Base-by-base conservation (phyloP, 92 coral and sea anemone species). In the Hydrozoanthus gracilis region DNA sequence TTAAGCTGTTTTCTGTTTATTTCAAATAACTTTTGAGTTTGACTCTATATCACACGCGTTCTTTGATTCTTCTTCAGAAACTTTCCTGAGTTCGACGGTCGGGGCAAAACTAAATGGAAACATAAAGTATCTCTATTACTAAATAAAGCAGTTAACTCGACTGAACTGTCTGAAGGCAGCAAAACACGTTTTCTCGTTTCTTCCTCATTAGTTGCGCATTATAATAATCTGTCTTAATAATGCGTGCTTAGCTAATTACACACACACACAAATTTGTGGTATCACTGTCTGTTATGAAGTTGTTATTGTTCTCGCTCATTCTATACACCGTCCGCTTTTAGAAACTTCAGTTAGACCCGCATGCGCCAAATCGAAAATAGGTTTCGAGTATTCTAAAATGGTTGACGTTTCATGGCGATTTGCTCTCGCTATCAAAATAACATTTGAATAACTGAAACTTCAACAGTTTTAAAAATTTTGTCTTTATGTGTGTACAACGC, bases 161-260 rank as follows among this genome's bases (percentile, higher is more conserved):
- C 65, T 27, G n/a, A n/a, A n/a, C n/a, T n/a, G n/a, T n/a, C n/a
- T n/a, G 52, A 72, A 20, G 68, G 54, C 27, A 44, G 16, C 15
- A 55, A 52, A 54, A 55, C 65, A 55, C 45, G 44, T 77, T 35
- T 77, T 48, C 56, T 54, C 44, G 14, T 50, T 55, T 54, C 49
- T 35, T 13, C 46, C 8, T 77, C 45, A 48, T 46, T 65, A 80
- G 47, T 80, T 80, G 73, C 48, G 46, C 9, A 70, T 49, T 46
- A 80, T 48, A 56, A 62, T 58, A 44, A 62, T 2, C 3, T 48
- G 27, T 48, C 14, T 67, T 44, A 50, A 80, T 17, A 80, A 65
- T 65, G 47, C 74, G 50, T 48, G 85, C 85, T 62, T n/a, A 35
- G 73, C 73, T 64, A 80, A 80, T 79, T 79, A 62, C 27, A 48